These are phyloP conservation scores for Egretta garzetta DNA, from an alignment of 2,113 vertebrate species.

Conservation along the genomic window DNA sequence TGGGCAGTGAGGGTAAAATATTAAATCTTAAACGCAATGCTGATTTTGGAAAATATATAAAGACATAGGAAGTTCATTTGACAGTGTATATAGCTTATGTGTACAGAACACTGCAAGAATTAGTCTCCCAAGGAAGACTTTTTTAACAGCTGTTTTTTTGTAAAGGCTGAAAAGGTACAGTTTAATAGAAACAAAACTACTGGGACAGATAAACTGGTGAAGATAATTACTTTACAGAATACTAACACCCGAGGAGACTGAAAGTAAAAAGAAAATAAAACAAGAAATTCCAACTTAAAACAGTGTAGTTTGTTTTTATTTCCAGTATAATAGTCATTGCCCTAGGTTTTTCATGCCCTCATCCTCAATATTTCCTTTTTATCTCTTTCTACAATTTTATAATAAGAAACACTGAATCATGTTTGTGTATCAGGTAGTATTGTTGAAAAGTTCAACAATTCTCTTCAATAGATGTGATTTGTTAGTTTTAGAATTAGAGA, in stretches of 20 bases:
- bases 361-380: background rate
- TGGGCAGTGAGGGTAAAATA: background rate
- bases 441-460: background rate
- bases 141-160: background rate
- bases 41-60: constrained; percentile 20
- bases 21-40: background rate
- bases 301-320: background rate
- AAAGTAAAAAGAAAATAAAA: background rate
- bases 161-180: background rate
- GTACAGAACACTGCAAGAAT: background rate
- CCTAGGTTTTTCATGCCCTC: background rate
- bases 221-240: background rate
- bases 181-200: background rate
- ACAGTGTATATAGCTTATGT: background rate
- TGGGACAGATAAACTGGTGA: background rate
- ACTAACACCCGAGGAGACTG: background rate
- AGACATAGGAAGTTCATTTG: background rate
- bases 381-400: background rate
- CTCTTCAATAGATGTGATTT: background rate
- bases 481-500: background rate
- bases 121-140: background rate
- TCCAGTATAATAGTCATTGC: background rate
- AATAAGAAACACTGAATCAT: background rate
- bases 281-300: background rate
- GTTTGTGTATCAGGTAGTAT: background rate